A percentile compares a stretch with the other conserved stretches of the same genome.
Conservation (phyloP, 2,888 invertebrate species). For the Scrobipalpa atriplicella region DNA sequence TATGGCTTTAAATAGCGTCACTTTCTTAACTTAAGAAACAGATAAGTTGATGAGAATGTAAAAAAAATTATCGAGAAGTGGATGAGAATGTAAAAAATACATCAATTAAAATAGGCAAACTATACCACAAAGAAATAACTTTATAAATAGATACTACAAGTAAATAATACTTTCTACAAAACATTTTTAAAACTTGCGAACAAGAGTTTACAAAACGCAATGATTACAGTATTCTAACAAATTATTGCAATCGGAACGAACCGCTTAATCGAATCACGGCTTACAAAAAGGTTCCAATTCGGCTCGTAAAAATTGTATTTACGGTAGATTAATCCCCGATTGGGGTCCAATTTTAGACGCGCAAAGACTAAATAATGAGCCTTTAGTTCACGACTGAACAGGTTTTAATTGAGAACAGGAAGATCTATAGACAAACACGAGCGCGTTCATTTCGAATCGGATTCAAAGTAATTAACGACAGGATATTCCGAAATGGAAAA, state of each 20-base stretch:
- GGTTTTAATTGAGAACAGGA: slow-evolving; percentile 26
- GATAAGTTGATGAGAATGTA: too few species aligned
- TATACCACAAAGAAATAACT: too few species aligned
- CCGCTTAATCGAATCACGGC: slow-evolving; percentile 5
- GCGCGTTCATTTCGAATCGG: slow-evolving; percentile 10
- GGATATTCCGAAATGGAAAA: slow-evolving; percentile 16
- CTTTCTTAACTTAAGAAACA: too few species aligned
- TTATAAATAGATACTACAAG: too few species aligned
- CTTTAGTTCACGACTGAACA: slow-evolving; percentile 12
- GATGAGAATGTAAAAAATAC: too few species aligned
- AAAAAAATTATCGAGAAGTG: too few species aligned
- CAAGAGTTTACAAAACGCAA: too few species aligned
- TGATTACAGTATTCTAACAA: too few species aligned
- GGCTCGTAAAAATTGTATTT: slow-evolving; percentile 7
- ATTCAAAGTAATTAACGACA: slow-evolving; percentile 16
- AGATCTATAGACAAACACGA: slow-evolving; percentile 24
- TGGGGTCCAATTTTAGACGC: background rate
- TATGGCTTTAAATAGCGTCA: too few species aligned
- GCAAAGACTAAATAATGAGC: slow-evolving; percentile 13
- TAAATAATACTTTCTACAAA: too few species aligned
- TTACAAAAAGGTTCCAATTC: background rate
- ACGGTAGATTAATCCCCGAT: background rate
- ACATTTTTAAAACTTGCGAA: too few species aligned
- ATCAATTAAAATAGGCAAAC: too few species aligned
- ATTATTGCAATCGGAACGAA: background rate